Percentiles rank a stretch among this genome's conserved stretches.
phyloP scores from a whole-genome alignment of 1,140 invertebrate species.

The Cydia amplana region DNA sequence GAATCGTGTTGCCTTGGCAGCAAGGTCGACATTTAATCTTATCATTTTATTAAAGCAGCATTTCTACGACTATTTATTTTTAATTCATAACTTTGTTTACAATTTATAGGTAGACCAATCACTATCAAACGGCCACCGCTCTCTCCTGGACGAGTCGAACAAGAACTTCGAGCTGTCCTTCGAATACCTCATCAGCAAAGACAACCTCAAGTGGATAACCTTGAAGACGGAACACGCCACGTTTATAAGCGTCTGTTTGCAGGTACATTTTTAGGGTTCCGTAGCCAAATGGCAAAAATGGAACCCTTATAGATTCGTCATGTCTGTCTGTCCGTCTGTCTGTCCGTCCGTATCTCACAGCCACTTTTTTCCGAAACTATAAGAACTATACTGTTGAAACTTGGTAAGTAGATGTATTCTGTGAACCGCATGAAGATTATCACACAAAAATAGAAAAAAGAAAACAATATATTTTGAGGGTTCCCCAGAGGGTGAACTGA shows the following conservation, averaged over 20 bases:
- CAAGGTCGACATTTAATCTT: not conserved
- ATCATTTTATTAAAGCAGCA: not conserved
- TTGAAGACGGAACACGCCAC: slow-evolving; percentile 94
- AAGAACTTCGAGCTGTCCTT: slow-evolving; percentile 91
- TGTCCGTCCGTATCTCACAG: no score
- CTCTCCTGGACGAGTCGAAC: slow-evolving; percentile 61
- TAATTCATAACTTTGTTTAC: not conserved
- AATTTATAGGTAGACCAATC: slow-evolving; percentile 58
- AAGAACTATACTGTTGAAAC: no score
- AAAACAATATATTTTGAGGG: no score
- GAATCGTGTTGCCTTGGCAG: no score
- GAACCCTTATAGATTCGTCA: no score
- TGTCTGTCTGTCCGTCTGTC: no score
- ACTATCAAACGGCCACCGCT: slow-evolving; percentile 56
- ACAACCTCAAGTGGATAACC: slow-evolving; percentile 95
- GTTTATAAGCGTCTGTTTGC: slow-evolving; percentile 95
- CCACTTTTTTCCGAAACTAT: no score
- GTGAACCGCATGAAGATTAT: no score
- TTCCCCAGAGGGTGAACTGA: no score
- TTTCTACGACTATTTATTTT: not conserved
- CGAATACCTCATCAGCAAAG: slow-evolving; percentile 96
- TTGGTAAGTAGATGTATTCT: no score
- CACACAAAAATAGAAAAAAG: no score
- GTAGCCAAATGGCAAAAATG: no score
- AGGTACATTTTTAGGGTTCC: slow-evolving; percentile 75